Conservation (phyloP, 2,113 vertebrate genomes). For the Dryoscopus gambensis region DNA sequence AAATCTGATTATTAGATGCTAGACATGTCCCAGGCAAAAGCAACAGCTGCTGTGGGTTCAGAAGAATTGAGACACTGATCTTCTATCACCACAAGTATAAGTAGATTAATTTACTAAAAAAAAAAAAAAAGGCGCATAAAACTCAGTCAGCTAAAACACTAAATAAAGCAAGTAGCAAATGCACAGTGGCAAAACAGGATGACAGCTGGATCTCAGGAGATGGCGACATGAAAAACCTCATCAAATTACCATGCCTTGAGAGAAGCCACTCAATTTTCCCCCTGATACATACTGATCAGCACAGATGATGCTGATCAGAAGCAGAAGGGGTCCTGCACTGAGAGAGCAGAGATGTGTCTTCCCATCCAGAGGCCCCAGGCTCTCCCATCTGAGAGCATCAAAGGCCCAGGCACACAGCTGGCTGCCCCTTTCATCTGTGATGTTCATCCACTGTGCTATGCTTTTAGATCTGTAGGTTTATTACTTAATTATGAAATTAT, state of each 20-base stretch:
- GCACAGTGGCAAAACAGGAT: not conserved
- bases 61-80: not conserved
- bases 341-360: not conserved
- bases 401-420: not conserved
- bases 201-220: not conserved
- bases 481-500: not conserved
- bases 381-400: not conserved
- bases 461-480: not conserved
- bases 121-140: not conserved
- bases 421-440: not conserved
- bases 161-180: not conserved
- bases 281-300: fast-evolving
- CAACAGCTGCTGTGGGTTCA: not conserved
- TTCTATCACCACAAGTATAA: not conserved
- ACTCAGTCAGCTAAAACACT: not conserved
- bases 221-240: not conserved
- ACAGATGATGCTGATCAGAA: not conserved
- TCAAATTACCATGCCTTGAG: not conserved
- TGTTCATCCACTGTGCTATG: not conserved
- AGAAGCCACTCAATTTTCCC: not conserved
- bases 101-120: not conserved
- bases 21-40: not conserved
- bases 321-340: not conserved
- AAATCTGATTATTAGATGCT: not conserved
- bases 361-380: not conserved